phyloP scores from a whole-genome alignment of 2,888 invertebrate species.

The Orchestes rusci region DNA sequence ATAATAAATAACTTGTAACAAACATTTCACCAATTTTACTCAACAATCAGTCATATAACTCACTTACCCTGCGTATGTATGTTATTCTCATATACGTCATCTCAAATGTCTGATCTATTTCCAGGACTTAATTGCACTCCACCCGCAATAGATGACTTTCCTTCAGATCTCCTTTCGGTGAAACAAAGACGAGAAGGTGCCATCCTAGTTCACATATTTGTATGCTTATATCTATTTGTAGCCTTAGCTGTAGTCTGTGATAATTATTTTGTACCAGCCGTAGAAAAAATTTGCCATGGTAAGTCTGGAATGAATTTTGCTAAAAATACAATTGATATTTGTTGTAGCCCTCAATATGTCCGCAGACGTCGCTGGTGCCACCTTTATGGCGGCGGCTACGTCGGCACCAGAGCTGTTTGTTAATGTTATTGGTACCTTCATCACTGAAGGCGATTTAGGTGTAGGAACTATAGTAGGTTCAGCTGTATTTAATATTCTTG shows the following conservation, averaged over 20 bases:
- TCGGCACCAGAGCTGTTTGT: constrained; percentile 85
- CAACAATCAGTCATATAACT: too few species aligned
- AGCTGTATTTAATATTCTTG: constrained; percentile 72
- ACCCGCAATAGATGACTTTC: constrained; percentile 85
- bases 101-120: too few species aligned
- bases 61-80: too few species aligned
- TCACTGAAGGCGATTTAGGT: constrained; percentile 71
- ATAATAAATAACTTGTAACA: too few species aligned
- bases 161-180: constrained; percentile 71
- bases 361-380: constrained; percentile 81
- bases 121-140: constrained; percentile 63
- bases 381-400: constrained; percentile 87
- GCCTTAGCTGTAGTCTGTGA: constrained; percentile 85
- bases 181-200: constrained; percentile 71
- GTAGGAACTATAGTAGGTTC: constrained; percentile 74
- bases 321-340: neutral
- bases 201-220: constrained; percentile 69
- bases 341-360: constrained; percentile 57
- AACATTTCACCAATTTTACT: too few species aligned
- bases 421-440: constrained; percentile 75
- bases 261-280: constrained; percentile 89
- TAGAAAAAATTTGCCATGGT: constrained; percentile 87
- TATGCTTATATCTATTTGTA: constrained; percentile 77
- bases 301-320: constrained; percentile 37
- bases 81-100: too few species aligned